phyloP scores from a whole-genome alignment of 2,113 vertebrate species.

The Mandrillus leucophaeus region DNA sequence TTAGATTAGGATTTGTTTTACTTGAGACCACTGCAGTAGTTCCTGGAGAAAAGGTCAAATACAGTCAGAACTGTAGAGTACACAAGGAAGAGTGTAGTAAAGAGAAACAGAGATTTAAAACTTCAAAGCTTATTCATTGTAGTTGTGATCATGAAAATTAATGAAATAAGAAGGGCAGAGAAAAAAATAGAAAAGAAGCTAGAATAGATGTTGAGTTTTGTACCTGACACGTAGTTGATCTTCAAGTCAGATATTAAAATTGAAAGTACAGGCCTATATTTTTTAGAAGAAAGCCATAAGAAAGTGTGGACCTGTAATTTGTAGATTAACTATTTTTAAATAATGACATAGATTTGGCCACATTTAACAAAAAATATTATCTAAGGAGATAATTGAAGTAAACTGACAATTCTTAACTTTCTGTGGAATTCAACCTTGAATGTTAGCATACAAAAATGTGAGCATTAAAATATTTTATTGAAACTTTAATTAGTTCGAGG shows the following conservation, averaged over 20 bases:
- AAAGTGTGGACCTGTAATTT: not conserved
- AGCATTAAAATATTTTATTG: not conserved
- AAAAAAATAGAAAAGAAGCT: not conserved
- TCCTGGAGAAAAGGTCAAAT: not conserved
- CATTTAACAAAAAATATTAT: not conserved
- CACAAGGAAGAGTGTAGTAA: not conserved
- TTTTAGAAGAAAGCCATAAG: not conserved
- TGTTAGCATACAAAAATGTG: not conserved
- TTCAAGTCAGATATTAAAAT: not conserved
- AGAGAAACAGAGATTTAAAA: not conserved
- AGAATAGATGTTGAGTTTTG: not conserved
- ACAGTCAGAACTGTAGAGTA: not conserved
- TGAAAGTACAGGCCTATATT: not conserved
- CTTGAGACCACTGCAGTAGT: not conserved
- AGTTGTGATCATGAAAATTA: not conserved
- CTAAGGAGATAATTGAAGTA: not conserved
- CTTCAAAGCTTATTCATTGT: not conserved
- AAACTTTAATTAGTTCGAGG: not conserved
- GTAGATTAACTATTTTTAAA: not conserved
- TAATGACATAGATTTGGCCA: not conserved
- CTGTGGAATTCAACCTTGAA: not conserved
- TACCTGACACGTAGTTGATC: not conserved
- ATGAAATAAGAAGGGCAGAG: not conserved
- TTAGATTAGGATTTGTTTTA: not conserved
- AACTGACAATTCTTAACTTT: not conserved